Percentiles rank a stretch among this genome's conserved stretches.
phyloP scores from a whole-genome alignment of 2,797 vertebrate species.

The Momotus momota region DNA sequence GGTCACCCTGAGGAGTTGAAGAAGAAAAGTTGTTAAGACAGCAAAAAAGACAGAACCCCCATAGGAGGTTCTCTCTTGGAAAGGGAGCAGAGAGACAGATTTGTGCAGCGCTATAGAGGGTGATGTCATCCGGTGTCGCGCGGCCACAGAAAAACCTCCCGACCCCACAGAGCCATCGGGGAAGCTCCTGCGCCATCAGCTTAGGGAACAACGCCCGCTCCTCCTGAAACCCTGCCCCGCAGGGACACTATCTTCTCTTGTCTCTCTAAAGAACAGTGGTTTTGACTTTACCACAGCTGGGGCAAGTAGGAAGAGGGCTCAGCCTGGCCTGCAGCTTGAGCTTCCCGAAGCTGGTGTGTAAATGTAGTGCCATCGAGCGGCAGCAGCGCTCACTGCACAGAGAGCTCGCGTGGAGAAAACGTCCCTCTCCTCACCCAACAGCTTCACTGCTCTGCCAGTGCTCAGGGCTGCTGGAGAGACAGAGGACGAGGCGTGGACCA shows the following conservation, averaged over 20 bases:
- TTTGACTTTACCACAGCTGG: background rate
- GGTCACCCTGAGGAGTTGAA: slow-evolving; percentile 67
- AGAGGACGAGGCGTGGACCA: background rate
- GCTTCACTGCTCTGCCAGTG: background rate
- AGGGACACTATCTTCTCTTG: background rate
- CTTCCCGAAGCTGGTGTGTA: background rate
- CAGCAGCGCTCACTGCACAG: slow-evolving; percentile 1
- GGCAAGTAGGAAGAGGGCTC: background rate
- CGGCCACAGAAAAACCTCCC: background rate
- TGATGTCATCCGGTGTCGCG: background rate
- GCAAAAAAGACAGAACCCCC: background rate
- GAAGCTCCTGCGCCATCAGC: background rate
- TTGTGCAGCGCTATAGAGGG: background rate
- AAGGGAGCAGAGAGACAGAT: background rate
- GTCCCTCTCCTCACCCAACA: background rate
- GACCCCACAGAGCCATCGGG: background rate
- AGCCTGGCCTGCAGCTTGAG: background rate
- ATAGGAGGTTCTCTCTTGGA: background rate
- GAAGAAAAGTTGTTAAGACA: slow-evolving; percentile 29
- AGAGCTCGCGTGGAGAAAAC: background rate
- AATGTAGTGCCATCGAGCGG: background rate
- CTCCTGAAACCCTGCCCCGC: background rate
- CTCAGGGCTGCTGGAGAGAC: background rate
- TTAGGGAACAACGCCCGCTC: background rate
- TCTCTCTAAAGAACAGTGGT: background rate